These are phyloP conservation scores for Macropus fuliginosus DNA, from an alignment of 2,797 vertebrate genomes.

Conservation along the genomic window DNA sequence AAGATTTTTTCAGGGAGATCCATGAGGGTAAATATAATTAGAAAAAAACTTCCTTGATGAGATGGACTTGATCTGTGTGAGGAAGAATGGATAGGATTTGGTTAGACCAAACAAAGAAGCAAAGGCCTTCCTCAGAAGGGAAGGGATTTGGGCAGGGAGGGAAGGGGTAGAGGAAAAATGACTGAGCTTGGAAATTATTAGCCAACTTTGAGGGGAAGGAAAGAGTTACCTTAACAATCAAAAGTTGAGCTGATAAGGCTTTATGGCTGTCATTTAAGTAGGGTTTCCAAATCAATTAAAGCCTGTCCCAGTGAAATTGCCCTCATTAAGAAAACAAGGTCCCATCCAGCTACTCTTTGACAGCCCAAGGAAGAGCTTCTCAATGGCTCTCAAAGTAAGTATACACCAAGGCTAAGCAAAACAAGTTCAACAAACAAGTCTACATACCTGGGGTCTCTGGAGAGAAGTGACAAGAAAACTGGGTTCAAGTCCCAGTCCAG, in stretches of 20 bases:
- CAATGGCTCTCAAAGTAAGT: neutral
- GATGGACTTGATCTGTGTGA: neutral
- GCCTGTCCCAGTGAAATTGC: neutral
- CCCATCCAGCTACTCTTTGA: neutral
- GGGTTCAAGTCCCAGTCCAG: neutral
- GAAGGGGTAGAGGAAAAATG: neutral
- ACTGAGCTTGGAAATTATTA: neutral
- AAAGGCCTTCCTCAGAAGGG: neutral
- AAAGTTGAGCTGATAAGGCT: neutral
- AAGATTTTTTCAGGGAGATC: neutral
- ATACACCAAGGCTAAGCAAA: neutral
- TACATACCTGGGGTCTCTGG: neutral
- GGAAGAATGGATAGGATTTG: neutral
- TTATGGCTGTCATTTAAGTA: neutral
- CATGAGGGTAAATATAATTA: neutral
- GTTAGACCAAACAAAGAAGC: neutral
- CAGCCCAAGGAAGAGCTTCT: neutral
- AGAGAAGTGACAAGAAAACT: neutral
- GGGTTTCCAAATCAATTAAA: neutral
- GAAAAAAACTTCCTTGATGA: neutral
- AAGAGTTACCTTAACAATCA: neutral
- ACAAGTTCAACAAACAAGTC: neutral
- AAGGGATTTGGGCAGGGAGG: too few species aligned
- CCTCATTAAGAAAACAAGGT: neutral
- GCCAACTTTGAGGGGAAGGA: neutral